Conservation (phyloP, 2,888 invertebrate species). For the Leptopilina myrica region DNA sequence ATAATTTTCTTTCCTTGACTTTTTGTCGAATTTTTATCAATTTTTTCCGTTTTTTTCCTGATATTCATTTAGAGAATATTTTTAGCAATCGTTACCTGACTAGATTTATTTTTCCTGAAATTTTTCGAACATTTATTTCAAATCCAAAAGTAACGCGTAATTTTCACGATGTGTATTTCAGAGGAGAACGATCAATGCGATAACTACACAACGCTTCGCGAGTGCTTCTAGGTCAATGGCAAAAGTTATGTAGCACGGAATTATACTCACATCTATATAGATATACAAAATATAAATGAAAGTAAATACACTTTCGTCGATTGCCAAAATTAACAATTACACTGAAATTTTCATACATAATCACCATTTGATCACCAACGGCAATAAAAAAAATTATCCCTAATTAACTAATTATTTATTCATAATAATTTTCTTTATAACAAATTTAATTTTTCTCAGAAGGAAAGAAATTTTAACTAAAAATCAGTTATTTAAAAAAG, state of each 20-base stretch:
- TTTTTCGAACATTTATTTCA: conserved; percentile 17
- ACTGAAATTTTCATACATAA: not conserved
- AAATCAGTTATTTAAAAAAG: too few relatives aligned
- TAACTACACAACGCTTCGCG: conserved; percentile 22
- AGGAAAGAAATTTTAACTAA: too few relatives aligned
- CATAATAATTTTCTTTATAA: not conserved
- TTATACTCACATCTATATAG: not conserved
- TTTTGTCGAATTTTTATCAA: not conserved
- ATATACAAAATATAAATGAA: not conserved
- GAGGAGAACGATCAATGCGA: conserved; percentile 33
- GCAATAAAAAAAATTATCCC: too few relatives aligned
- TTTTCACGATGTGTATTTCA: conserved; percentile 17
- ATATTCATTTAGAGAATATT: conserved; percentile 1
- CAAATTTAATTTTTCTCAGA: too few relatives aligned
- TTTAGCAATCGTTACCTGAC: not conserved
- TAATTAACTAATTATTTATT: too few relatives aligned
- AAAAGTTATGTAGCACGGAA: conserved; percentile 39
- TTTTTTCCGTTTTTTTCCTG: conserved; percentile 8
- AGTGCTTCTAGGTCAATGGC: conserved; percentile 49
- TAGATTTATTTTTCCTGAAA: conserved; percentile 23
- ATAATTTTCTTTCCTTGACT: not conserved
- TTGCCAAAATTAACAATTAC: not conserved
- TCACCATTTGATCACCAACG: too few relatives aligned
- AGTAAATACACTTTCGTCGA: conserved; percentile 4
- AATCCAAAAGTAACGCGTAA: conserved; percentile 23